phyloP scores from a whole-genome alignment of 2,797 vertebrate genomes.

The Chaetodon trifasciatus region DNA sequence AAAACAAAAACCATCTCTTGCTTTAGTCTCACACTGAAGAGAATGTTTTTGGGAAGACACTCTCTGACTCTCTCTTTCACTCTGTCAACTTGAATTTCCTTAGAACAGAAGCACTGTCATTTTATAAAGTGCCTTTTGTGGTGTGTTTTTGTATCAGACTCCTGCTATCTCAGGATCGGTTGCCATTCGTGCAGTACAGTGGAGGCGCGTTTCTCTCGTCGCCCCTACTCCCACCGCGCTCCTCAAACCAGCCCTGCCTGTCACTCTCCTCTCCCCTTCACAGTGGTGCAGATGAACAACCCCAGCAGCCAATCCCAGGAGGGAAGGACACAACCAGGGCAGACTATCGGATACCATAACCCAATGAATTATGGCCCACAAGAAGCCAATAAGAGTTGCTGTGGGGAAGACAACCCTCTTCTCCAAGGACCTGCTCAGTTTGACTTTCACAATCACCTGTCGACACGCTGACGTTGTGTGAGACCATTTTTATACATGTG shows the following conservation, averaged over 20 bases:
- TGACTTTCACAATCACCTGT: conserved; percentile 67
- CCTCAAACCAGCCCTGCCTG: conserved; percentile 71
- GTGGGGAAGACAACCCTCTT: conserved; percentile 38
- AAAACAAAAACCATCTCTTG: conserved; percentile 66
- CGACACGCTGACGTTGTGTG: conserved; percentile 60
- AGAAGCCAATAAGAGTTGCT: conserved; percentile 59
- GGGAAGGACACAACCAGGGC: conserved; percentile 66
- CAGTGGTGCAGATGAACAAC: conserved; percentile 69
- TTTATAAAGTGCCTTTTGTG: conserved; percentile 99
- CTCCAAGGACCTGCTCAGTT: conserved; percentile 65
- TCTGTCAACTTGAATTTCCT: conserved; percentile 96
- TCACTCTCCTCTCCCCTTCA: conserved; percentile 64
- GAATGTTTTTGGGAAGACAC: conserved; percentile 84
- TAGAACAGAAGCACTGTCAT: conserved; percentile 98
- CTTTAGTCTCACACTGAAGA: conserved; percentile 89
- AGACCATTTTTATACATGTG: conserved; percentile 78
- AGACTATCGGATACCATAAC: conserved; percentile 53
- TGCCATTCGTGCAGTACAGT: conserved; percentile 82
- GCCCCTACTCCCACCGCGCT: conserved; percentile 33
- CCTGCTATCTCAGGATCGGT: conserved; percentile 98
- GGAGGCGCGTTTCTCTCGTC: conserved; percentile 65
- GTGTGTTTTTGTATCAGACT: conserved; percentile 95
- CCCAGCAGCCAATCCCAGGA: conserved; percentile 71
- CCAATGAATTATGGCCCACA: conserved; percentile 50
- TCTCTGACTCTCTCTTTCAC: conserved; percentile 84